Evolutionary conservation across 2,113 vertebrate genomes (phyloP), one percentile per base, ranked within the genome.

Genomic region (Octodon degus): DNA sequence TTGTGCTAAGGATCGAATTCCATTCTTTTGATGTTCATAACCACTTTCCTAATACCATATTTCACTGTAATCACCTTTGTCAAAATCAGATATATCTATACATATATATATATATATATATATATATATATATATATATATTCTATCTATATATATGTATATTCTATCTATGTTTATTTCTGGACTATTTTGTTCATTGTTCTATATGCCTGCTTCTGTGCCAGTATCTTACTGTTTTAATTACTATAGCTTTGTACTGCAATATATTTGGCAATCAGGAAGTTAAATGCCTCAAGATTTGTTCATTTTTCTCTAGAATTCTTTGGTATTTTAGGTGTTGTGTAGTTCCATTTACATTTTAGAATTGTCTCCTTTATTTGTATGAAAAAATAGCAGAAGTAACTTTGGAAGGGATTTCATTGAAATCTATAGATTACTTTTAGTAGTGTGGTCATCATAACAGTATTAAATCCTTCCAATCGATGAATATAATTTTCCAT

Each of bases 221-320:
- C 13, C n/a, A 34, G 13, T 63, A 30, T 34, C 30, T 58, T 58
- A 16, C 55, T 95, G 60, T 72, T 95, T 74, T 87, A 80, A 63
- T 60, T 34, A 30, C 37, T 43, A 2, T 22, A 86, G 87, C n/a
- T 89, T 94, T 68, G 16, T 67, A 67, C 37, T 16, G 17, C 68
- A 40, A 50, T 95, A 84, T 63, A 76, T 72, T 92, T 90, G 72
- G 13, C 93, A 95, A 92, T 79, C 4, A 83, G 86, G 62, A 96
- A 72, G 2, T 47, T 30, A 37, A 22, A 62, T 67, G 13, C 62
- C 30, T 95, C 30, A 16, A 79, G 8, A 17, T 86, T 89, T 83
- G 72, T 70, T 87, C 55, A 92, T 65, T 34, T 86, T 90, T 90
- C 50, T 55, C 14, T 37, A 81, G 53, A 53, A 55, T 95, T 74